Base-by-base conservation (phyloP, 2,888 invertebrate genomes). In the Drosophila barbarae region DNA sequence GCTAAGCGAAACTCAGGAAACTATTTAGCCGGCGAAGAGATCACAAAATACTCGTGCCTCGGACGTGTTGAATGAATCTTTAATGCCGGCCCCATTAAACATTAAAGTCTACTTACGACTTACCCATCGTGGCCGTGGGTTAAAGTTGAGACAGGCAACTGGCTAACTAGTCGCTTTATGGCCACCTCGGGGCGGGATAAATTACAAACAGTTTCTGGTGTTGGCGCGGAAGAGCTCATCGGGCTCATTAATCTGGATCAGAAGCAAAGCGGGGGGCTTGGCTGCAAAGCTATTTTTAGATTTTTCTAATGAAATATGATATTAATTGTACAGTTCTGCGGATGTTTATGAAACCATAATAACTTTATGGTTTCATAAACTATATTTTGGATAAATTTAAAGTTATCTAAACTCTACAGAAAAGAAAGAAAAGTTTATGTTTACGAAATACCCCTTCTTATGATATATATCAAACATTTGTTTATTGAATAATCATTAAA, bases 41-140 rank as follows among this genome's bases (percentile, higher is more conserved):
- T 18, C 28, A 18, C 18, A 35, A 47, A 35, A 21, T 26, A 6
- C 54, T 23, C 13, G 0, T 1, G 28, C 15, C 13, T 50, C 32
- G 46, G 30, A 46, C 46, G 34, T 49, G 49, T 34, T 34, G 49
- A n/a, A 49, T 49, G 36, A 50, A 54, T 54, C 23, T 28, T 36
- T 50, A 28, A 55, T 21, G 36, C 36, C 18, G 7, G 5, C 5
- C 18, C 50, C 50, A 23, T 51, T 38, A 23, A 52, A 28, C 28
- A 39, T 52, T 39, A 39, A 38, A 36, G 26, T 36, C 50, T 51
- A 47, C 46, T 47, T 47, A 47, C 32, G 32, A 47, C 32, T 47
- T 46, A 21, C 18, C 46, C 46, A 30, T 2, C 30, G 12, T 39
- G 12, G 13, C 18, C 30, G 46, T 26, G 46, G 46, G 30, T 46